Evolutionary conservation across 2,113 vertebrate genomes (phyloP).

Genomic region (Siniperca chuatsi): DNA sequence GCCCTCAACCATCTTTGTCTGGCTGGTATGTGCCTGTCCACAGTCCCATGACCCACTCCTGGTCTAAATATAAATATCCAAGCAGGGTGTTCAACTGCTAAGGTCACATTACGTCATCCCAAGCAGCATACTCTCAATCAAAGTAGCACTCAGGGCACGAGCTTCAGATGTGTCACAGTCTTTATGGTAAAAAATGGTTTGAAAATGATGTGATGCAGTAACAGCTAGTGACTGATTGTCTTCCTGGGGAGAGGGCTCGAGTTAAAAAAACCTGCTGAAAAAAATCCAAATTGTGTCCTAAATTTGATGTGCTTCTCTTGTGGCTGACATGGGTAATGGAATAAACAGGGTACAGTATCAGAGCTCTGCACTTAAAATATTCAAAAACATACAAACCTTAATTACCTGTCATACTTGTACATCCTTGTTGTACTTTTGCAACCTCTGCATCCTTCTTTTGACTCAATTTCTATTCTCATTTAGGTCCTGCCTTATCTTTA

Average conservation of each 20-base stretch:
- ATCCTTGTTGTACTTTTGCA: neutral
- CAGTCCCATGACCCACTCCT: slow-evolving; percentile 59
- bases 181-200: slow-evolving; percentile 26
- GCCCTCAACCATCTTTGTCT: slow-evolving; percentile 72
- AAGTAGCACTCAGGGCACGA: neutral
- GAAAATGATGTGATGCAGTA: slow-evolving; percentile 16
- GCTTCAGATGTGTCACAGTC: neutral
- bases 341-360: slow-evolving; percentile 77
- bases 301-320: neutral
- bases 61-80: slow-evolving; percentile 73
- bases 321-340: slow-evolving; percentile 77
- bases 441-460: neutral
- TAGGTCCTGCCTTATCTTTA: slow-evolving; percentile 93
- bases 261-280: neutral
- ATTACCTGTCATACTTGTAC: neutral
- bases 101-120: slow-evolving; percentile 73
- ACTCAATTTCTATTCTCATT: neutral
- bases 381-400: neutral
- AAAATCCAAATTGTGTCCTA: neutral
- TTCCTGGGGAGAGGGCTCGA: neutral
- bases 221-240: neutral
- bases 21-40: slow-evolving; percentile 60
- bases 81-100: slow-evolving; percentile 29
- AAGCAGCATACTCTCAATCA: slow-evolving; percentile 31
- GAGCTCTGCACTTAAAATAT: neutral